Evolutionary conservation across 2,888 invertebrate species (phyloP).

Genomic region (Athalia circularis): DNA sequence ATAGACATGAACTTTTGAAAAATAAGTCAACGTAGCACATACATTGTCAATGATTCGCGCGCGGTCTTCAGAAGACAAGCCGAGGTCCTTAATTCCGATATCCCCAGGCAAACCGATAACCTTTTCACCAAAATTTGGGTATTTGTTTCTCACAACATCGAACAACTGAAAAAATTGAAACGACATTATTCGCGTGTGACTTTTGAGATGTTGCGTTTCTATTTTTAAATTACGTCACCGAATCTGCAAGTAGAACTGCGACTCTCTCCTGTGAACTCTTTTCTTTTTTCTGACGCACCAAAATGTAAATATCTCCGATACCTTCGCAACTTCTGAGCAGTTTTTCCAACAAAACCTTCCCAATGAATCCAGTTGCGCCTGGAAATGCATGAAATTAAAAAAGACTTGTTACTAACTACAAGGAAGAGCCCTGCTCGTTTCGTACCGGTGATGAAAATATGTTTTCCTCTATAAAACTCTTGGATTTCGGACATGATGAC

Average conservation of each 20-base stretch:
- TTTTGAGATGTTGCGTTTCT: not conserved
- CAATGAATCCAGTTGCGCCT: slow-evolving; percentile 56
- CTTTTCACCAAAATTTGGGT: slow-evolving; percentile 70
- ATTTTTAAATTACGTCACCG: slow-evolving; percentile 42
- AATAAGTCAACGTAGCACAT: not conserved
- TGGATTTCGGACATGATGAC: too few species aligned
- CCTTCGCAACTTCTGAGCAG: slow-evolving; percentile 52
- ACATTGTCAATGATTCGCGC: slow-evolving; percentile 52
- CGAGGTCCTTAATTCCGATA: slow-evolving; percentile 68
- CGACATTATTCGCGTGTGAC: not conserved
- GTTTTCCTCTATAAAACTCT: too few species aligned
- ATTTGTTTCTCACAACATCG: slow-evolving; percentile 53
- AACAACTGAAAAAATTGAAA: slow-evolving; percentile 54
- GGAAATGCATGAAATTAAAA: not conserved
- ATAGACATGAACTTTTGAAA: not conserved
- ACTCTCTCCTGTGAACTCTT: slow-evolving; percentile 47
- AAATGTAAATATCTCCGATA: slow-evolving; percentile 51
- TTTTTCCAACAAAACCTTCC: slow-evolving; percentile 55
- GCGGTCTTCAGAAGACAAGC: slow-evolving; percentile 69
- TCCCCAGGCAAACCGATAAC: slow-evolving; percentile 72
- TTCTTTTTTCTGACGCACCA: slow-evolving; percentile 52
- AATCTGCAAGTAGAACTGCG: slow-evolving; percentile 43
- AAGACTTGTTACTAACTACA: too few species aligned
- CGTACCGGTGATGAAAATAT: too few species aligned
- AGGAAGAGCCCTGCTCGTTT: too few species aligned